These are phyloP conservation scores for Polypterus senegalus DNA, from an alignment of 2,113 vertebrate genomes.

Conservation along the genomic window DNA sequence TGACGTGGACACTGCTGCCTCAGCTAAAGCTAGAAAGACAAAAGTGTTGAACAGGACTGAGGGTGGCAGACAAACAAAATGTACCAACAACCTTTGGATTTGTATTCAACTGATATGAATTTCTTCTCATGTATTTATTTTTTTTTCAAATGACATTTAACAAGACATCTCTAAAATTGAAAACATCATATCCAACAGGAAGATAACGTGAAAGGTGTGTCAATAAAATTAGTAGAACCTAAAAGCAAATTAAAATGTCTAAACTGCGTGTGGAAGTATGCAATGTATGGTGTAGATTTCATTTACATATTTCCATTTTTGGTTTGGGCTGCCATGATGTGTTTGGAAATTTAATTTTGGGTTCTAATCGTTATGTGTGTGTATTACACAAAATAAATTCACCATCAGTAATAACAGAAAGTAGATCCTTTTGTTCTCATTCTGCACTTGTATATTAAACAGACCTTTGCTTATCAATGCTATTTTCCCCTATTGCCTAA, in stretches of 20 bases:
- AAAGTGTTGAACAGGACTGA: too few species aligned
- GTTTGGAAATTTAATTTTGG: too few species aligned
- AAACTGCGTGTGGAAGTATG: neutral
- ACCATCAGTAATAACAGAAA: too few species aligned
- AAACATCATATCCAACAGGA: neutral
- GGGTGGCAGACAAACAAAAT: neutral
- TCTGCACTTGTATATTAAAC: too few species aligned
- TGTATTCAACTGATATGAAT: too few species aligned
- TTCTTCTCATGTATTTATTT: neutral
- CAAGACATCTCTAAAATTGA: constrained; percentile 1
- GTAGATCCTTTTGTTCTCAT: too few species aligned
- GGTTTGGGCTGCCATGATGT: neutral
- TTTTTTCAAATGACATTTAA: neutral
- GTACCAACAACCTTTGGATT: neutral
- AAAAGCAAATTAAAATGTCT: neutral
- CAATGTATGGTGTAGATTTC: neutral
- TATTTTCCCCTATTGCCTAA: too few species aligned
- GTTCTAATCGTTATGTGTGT: too few species aligned
- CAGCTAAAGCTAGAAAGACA: too few species aligned
- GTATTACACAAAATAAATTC: too few species aligned
- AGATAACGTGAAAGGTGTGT: neutral
- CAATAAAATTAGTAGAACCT: constrained; percentile 3
- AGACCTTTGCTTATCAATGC: too few species aligned
- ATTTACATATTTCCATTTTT: neutral
- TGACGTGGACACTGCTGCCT: neutral